A percentile compares a stretch with the other conserved stretches of the same genome.
phyloP scores from a whole-genome alignment of 2,113 vertebrate species.

The Ageneiosus marmoratus region DNA sequence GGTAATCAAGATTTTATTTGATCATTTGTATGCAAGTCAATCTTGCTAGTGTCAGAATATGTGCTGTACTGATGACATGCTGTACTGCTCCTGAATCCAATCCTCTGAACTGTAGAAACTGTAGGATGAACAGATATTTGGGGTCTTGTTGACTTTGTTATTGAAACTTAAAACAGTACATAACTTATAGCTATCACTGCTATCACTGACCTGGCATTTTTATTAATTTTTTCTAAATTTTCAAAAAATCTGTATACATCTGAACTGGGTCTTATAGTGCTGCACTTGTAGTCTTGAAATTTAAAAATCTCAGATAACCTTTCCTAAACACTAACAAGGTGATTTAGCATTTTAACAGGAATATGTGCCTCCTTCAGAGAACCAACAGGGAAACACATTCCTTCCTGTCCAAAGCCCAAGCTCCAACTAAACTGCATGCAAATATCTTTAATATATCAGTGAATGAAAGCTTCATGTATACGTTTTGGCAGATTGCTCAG shows the following conservation, averaged over 20 bases:
- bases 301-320: constrained; percentile 44
- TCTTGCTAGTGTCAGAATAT: not conserved
- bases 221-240: not conserved
- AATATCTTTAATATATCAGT: constrained; percentile 81
- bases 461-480: constrained; percentile 85
- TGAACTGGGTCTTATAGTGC: not conserved
- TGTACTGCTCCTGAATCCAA: not conserved
- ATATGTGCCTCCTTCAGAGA: constrained; percentile 57
- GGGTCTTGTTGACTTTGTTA: not conserved
- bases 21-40: not conserved
- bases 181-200: not conserved
- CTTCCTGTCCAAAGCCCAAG: constrained; percentile 69
- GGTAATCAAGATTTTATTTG: not conserved
- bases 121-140: not conserved
- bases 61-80: not conserved
- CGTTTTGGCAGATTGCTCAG: constrained; percentile 78
- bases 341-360: constrained; percentile 50
- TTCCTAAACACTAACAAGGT: constrained; percentile 41
- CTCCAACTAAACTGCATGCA: constrained; percentile 80
- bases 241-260: not conserved
- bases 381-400: constrained; percentile 66
- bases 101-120: not conserved
- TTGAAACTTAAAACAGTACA: not conserved
- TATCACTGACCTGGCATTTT: not conserved
- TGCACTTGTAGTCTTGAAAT: not conserved